Conservation (phyloP, 2,888 invertebrate species). For the Drosophila sordidula region DNA sequence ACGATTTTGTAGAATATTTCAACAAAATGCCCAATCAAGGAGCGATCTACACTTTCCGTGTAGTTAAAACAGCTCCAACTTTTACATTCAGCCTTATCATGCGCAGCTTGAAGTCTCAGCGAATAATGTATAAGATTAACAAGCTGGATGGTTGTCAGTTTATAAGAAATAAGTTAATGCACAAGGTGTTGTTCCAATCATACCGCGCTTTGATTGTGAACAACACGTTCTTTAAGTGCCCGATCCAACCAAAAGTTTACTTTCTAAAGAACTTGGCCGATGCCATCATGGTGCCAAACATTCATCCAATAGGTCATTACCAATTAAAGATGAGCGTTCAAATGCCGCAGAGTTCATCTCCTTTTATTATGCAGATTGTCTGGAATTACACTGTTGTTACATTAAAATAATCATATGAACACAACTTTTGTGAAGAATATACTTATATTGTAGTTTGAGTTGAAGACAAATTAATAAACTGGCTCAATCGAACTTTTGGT, state of each 20-base stretch:
- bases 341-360: slow-evolving; percentile 17
- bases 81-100: slow-evolving; percentile 26
- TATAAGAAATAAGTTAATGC: slow-evolving; percentile 34
- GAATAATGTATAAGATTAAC: slow-evolving; percentile 32
- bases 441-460: not conserved
- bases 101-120: slow-evolving; percentile 3
- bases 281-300: not conserved
- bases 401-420: not conserved
- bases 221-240: slow-evolving; percentile 41
- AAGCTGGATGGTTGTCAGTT: slow-evolving; percentile 46
- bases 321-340: slow-evolving; percentile 19
- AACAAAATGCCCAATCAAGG: not conserved
- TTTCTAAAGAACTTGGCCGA: slow-evolving; percentile 24
- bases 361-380: slow-evolving; percentile 37
- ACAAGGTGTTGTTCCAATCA: slow-evolving; percentile 21
- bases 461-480: not conserved
- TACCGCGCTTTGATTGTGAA: slow-evolving; percentile 40
- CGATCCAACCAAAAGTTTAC: slow-evolving; percentile 46
- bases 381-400: slow-evolving; percentile 28
- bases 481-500: not conserved
- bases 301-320: slow-evolving; percentile 28
- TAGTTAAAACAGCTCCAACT: slow-evolving; percentile 1
- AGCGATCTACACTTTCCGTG: slow-evolving; percentile 29
- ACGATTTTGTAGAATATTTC: slow-evolving; percentile 47
- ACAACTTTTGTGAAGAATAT: not conserved